These are phyloP conservation scores for Asarcornis scutulata DNA, from an alignment of 2,113 vertebrate genomes.

Conservation along the genomic window DNA sequence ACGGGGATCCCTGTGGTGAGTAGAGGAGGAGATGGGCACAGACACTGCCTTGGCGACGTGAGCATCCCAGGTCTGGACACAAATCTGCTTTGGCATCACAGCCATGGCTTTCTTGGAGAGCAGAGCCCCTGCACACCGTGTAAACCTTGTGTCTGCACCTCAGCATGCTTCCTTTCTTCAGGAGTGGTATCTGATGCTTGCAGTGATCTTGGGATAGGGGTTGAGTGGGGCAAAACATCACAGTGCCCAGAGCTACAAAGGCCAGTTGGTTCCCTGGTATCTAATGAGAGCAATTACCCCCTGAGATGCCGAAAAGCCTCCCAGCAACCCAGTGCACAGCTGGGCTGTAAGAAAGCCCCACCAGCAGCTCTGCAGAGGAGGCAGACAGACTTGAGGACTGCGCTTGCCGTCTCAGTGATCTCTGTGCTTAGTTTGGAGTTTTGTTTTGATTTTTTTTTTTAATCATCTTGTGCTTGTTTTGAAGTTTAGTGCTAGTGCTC, in stretches of 20 bases:
- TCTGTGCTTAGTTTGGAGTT: not conserved
- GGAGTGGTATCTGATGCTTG: rapidly evolving
- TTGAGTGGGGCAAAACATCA: not conserved
- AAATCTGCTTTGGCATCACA: rapidly evolving
- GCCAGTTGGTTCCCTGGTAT: not conserved
- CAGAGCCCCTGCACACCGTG: rapidly evolving
- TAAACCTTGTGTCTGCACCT: not conserved
- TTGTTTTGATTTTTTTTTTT: not conserved
- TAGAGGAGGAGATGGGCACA: not conserved
- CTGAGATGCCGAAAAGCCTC: not conserved
- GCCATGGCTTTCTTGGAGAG: not conserved
- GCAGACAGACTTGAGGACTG: not conserved
- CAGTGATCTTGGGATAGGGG: rapidly evolving
- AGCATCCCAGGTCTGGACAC: rapidly evolving
- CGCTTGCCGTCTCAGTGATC: not conserved
- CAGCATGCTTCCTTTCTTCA: not conserved
- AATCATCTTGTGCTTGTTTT: not conserved
- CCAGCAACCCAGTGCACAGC: not conserved
- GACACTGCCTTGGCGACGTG: rapidly evolving
- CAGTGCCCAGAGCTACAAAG: not conserved
- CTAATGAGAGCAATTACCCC: not conserved
- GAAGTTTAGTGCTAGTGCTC: not conserved
- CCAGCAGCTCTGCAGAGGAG: not conserved
- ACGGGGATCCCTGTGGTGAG: rapidly evolving
- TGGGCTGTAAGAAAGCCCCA: not conserved